These are phyloP conservation scores for Rhizoglyphus robini DNA, from an alignment of 1,140 invertebrate species.

Conservation along the genomic window DNA sequence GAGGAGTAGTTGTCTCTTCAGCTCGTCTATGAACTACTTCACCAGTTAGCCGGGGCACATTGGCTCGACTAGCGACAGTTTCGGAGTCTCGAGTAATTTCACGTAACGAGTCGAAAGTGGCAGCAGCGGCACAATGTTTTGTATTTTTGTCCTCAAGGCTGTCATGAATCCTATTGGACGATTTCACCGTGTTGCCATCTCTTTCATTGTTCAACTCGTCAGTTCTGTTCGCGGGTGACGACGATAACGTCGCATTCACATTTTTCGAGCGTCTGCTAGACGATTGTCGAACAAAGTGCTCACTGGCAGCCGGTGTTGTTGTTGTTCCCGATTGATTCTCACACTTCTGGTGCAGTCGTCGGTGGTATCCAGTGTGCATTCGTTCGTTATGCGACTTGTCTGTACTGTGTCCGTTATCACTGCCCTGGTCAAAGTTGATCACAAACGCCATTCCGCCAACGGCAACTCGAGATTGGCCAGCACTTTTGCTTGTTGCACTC, in stretches of 20 bases:
- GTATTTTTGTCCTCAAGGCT: slow-evolving; percentile 9
- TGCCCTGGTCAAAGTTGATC: slow-evolving; percentile 2
- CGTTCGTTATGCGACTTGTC: too few species aligned
- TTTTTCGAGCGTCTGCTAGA: not conserved
- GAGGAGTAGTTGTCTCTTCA: too few species aligned
- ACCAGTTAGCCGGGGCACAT: not conserved
- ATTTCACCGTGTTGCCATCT: not conserved
- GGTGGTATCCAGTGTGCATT: too few species aligned
- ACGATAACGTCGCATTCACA: not conserved
- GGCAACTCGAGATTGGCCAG: not conserved
- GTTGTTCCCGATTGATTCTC: too few species aligned
- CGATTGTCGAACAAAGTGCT: not conserved
- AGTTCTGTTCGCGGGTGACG: not conserved
- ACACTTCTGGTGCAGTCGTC: too few species aligned
- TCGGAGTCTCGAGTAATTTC: too few species aligned
- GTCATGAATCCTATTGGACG: not conserved
- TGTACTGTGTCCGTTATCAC: too few species aligned
- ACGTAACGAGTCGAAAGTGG: too few species aligned
- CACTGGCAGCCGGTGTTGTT: too few species aligned
- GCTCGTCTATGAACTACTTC: not conserved
- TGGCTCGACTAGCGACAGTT: not conserved
- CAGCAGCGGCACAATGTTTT: not conserved
- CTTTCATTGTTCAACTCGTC: not conserved
- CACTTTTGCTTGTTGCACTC: not conserved
- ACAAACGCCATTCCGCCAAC: slow-evolving; percentile 15